Conservation (phyloP, 2,888 invertebrate genomes). For the Dexiosoma caninum region DNA sequence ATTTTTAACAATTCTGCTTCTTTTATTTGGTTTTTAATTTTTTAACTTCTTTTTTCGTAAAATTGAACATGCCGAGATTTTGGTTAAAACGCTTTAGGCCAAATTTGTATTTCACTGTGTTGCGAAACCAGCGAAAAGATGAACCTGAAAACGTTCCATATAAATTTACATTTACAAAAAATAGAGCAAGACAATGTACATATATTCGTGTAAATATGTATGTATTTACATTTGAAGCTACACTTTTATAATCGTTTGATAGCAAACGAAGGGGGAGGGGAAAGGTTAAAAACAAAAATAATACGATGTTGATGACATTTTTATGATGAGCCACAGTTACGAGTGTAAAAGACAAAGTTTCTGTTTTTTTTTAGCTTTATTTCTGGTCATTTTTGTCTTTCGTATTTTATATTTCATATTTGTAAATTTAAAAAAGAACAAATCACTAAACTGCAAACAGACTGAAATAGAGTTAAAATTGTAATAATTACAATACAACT, state of each 20-base stretch:
- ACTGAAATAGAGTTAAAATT: slow-evolving; percentile 45
- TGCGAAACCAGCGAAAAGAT: background rate
- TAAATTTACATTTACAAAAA: background rate
- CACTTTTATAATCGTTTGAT: background rate
- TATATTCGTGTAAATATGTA: slow-evolving; percentile 10
- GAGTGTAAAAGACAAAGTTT: slow-evolving; percentile 35
- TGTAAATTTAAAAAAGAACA: background rate
- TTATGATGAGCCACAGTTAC: slow-evolving; percentile 64
- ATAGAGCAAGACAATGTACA: background rate
- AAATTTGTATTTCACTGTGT: slow-evolving; percentile 53
- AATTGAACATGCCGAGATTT: slow-evolving; percentile 63
- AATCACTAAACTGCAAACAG: slow-evolving; percentile 2
- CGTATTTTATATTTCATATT: slow-evolving; percentile 24
- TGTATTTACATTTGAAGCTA: background rate
- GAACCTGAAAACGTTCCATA: background rate
- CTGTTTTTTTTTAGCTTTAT: slow-evolving; percentile 37
- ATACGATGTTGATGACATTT: slow-evolving; percentile 66
- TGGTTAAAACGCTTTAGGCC: slow-evolving; percentile 62
- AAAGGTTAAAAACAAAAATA: slow-evolving; percentile 63
- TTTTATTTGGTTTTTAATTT: slow-evolving; percentile 53
- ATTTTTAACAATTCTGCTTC: slow-evolving; percentile 61
- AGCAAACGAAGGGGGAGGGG: slow-evolving; percentile 1
- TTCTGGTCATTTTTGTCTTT: slow-evolving; percentile 64
- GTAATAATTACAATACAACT: slow-evolving; percentile 53
- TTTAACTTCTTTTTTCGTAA: slow-evolving; percentile 5